These are phyloP conservation scores for Metallyticus violacea DNA, from an alignment of 2,888 invertebrate species.

Conservation along the genomic window DNA sequence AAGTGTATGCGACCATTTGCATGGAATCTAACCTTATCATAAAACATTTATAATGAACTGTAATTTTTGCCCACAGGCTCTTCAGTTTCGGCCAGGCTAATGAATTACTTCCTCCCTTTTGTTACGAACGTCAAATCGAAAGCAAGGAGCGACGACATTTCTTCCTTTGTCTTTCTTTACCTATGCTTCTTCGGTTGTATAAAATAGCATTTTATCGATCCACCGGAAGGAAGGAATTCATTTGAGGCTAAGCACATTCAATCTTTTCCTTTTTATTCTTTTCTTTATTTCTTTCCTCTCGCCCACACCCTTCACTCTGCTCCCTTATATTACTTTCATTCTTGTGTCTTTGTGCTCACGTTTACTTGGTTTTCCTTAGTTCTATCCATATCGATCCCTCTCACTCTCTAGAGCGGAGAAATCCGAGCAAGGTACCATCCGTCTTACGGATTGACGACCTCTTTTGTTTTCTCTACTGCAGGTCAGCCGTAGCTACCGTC, in stretches of 20 bases:
- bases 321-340: conserved; percentile 4
- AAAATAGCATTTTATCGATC: conserved; percentile 29
- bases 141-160: not conserved
- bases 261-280: conserved; percentile 2
- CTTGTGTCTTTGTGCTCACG: conserved; percentile 11
- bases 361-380: conserved; percentile 12
- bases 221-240: conserved; percentile 15
- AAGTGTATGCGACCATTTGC: too few relatives aligned
- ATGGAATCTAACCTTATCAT: too few relatives aligned
- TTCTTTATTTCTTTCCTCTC: not conserved
- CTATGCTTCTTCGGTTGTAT: conserved; percentile 5
- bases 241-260: conserved; percentile 22
- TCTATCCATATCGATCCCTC: conserved; percentile 24
- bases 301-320: not conserved
- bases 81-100: not conserved
- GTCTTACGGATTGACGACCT: not conserved
- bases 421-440: conserved; percentile 21
- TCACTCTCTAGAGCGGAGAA: not conserved
- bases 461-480: not conserved
- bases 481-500: not conserved
- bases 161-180: not conserved
- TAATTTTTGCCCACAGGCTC: not conserved
- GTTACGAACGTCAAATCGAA: not conserved
- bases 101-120: not conserved
- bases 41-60: too few relatives aligned